phyloP scores from a whole-genome alignment of 2,113 vertebrate genomes.

The Bettongia penicillata region DNA sequence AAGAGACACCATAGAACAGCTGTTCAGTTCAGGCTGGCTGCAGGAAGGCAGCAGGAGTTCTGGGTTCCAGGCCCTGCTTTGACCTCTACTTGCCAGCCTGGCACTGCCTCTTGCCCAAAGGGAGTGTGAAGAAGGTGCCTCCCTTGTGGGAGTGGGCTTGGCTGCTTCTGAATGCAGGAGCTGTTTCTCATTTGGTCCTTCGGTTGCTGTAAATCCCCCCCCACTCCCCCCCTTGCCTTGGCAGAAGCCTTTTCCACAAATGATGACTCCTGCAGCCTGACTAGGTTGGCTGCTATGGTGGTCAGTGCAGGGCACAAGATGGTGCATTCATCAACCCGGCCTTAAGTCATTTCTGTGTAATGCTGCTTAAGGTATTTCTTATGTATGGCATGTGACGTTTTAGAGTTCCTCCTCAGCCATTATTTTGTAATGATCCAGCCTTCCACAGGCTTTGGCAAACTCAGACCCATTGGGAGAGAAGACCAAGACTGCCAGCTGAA shows the following conservation, averaged over 20 bases:
- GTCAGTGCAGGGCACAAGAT: conserved; percentile 22
- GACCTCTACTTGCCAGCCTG: neutral
- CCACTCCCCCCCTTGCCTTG: neutral
- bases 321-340: conserved; percentile 36
- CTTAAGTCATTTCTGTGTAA: conserved; percentile 25
- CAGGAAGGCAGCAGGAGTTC: neutral
- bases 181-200: neutral
- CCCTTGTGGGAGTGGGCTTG: too few relatives aligned
- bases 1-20: conserved; percentile 8
- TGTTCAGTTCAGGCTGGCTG: neutral
- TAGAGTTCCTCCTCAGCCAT: conserved; percentile 42
- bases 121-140: too few relatives aligned
- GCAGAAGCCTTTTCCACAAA: neutral
- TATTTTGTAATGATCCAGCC: conserved; percentile 15
- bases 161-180: too few relatives aligned
- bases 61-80: neutral
- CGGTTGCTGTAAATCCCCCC: too few relatives aligned
- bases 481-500: too few relatives aligned
- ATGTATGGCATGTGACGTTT: conserved; percentile 60
- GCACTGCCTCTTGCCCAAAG: too few relatives aligned
- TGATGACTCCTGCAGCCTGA: neutral
- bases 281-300: too few relatives aligned
- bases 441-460: too few relatives aligned
- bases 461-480: too few relatives aligned
- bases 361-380: conserved; percentile 31